Evolutionary conservation across 2,113 vertebrate genomes (phyloP).

Genomic region (Pelusios castaneus): DNA sequence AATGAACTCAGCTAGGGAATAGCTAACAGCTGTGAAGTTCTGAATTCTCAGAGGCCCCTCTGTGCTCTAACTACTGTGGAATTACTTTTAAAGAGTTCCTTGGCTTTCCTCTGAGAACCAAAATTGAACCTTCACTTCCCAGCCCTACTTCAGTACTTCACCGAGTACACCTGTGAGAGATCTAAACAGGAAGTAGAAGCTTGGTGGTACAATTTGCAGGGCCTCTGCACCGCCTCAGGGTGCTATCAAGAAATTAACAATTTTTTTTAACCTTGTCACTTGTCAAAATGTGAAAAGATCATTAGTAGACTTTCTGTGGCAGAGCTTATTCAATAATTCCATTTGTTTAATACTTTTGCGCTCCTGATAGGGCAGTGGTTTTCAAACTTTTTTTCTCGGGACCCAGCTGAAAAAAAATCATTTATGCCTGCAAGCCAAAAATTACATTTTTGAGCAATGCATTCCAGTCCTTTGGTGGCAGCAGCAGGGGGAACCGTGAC

Average conservation of each 20-base stretch:
- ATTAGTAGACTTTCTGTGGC: neutral
- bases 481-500: no score
- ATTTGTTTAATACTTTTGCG: neutral
- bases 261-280: neutral
- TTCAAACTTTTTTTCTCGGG: no score
- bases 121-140: neutral
- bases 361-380: conserved; percentile 22
- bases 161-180: neutral
- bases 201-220: neutral
- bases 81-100: neutral
- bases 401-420: no score
- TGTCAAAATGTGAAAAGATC: neutral
- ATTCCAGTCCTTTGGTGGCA: no score
- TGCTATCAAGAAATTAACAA: neutral
- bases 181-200: neutral
- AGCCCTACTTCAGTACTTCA: neutral
- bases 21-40: neutral
- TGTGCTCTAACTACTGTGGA: neutral
- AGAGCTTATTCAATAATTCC: neutral
- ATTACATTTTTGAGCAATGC: no score
- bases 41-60: neutral
- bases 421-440: no score
- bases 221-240: neutral
- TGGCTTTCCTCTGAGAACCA: neutral
- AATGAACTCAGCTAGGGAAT: neutral